Percentiles rank a stretch among this genome's conserved stretches.
These are phyloP conservation scores for Globodera ellingtonae DNA, from an alignment of 1,140 invertebrate species.

Conservation along the genomic window DNA sequence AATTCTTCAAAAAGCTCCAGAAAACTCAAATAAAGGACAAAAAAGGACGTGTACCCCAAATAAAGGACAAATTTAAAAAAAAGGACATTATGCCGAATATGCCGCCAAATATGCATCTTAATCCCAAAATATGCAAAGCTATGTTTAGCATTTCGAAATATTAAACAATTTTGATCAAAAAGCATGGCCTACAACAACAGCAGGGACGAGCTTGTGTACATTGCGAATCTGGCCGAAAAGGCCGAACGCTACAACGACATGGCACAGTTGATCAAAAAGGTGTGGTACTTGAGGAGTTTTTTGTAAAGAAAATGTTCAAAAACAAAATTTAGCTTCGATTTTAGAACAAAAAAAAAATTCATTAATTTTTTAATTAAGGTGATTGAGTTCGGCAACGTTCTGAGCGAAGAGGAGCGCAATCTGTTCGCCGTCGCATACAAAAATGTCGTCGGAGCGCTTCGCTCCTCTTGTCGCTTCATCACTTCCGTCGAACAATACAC, in stretches of 20 bases:
- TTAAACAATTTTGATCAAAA: too few relatives aligned
- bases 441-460: conserved; percentile 95
- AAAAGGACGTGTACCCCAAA: too few relatives aligned
- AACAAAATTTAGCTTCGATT: too few relatives aligned
- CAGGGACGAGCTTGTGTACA: conserved; percentile 96
- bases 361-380: background rate
- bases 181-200: conserved; percentile 72
- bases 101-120: too few relatives aligned
- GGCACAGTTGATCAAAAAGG: conserved; percentile 66
- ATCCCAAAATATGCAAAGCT: too few relatives aligned
- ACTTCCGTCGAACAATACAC: conserved; percentile 98
- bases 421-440: conserved; percentile 97
- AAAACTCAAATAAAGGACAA: too few relatives aligned
- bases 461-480: conserved; percentile 97
- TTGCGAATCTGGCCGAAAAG: conserved; percentile 82
- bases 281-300: conserved; percentile 4
- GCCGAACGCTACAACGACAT: conserved; percentile 90
- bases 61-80: too few relatives aligned
- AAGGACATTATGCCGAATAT: too few relatives aligned
- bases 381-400: conserved; percentile 86
- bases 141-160: too few relatives aligned
- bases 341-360: background rate
- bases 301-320: too few relatives aligned
- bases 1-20: too few relatives aligned
- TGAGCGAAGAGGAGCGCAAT: conserved; percentile 93